phyloP scores from a whole-genome alignment of 2,888 invertebrate genomes.

The Alcis repandata region DNA sequence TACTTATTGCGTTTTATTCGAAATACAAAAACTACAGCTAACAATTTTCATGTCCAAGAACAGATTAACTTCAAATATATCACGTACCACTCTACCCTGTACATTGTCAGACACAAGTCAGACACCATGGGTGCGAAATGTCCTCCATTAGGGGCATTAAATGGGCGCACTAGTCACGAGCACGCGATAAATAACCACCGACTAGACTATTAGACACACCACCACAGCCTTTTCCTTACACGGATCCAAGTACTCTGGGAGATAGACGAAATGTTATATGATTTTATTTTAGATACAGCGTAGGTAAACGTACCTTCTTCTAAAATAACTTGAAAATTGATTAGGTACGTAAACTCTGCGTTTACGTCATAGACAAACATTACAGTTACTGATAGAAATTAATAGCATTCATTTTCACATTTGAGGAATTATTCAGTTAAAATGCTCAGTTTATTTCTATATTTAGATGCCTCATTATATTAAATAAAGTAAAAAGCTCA shows the following conservation, averaged over 20 bases:
- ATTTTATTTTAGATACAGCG: too few relatives aligned
- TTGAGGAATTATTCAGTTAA: too few relatives aligned
- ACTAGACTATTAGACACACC: slow-evolving; percentile 26
- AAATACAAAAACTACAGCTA: not conserved
- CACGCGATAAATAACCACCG: slow-evolving; percentile 39
- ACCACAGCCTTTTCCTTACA: not conserved
- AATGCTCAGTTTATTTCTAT: too few relatives aligned
- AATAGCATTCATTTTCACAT: too few relatives aligned
- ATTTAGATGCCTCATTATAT: too few relatives aligned
- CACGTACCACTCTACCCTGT: slow-evolving; percentile 11
- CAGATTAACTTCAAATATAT: not conserved
- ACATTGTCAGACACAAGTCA: slow-evolving; percentile 32
- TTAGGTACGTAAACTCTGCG: too few relatives aligned
- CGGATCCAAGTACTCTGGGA: not conserved
- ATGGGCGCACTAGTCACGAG: slow-evolving; percentile 39
- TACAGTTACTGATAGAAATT: too few relatives aligned
- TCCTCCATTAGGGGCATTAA: slow-evolving; percentile 43
- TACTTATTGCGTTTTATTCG: not conserved
- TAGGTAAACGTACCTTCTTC: too few relatives aligned
- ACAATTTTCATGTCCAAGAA: not conserved
- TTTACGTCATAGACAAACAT: too few relatives aligned
- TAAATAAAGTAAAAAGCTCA: not conserved
- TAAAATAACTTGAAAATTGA: too few relatives aligned
- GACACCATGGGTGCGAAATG: slow-evolving; percentile 28
- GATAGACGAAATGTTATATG: too few relatives aligned